Conservation (phyloP, 2,888 invertebrate genomes). For the Lochmaea crataegi region DNA sequence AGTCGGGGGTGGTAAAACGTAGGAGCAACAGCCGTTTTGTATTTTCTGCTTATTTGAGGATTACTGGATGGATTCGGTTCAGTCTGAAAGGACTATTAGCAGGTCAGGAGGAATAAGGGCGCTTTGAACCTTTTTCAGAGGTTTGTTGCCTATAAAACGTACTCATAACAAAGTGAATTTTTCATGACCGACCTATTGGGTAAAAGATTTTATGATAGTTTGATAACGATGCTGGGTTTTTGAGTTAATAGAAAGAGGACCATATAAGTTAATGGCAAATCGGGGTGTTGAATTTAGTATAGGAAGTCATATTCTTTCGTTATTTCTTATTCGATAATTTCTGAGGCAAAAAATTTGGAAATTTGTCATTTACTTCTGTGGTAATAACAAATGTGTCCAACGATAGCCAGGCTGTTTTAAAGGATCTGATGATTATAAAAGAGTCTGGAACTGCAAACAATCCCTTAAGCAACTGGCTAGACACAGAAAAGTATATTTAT, state of each 20-base stretch:
- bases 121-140: conserved; percentile 17
- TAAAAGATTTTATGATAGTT: conserved; percentile 1
- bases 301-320: too few relatives aligned
- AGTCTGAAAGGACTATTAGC: conserved; percentile 27
- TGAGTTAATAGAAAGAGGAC: neutral
- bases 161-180: conserved; percentile 21
- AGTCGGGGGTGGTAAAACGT: conserved; percentile 25
- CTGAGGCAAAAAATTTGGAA: too few relatives aligned
- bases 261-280: neutral
- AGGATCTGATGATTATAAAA: too few relatives aligned
- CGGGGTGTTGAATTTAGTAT: neutral
- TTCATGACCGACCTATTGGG: conserved; percentile 6
- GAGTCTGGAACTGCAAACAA: too few relatives aligned
- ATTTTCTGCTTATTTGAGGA: conserved; percentile 37
- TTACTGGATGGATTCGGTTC: conserved; percentile 21
- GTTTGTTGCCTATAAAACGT: conserved; percentile 23
- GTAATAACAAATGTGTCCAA: too few relatives aligned
- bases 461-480: too few relatives aligned
- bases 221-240: conserved; percentile 8
- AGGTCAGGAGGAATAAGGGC: conserved; percentile 16
- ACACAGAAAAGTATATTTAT: too few relatives aligned
- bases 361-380: too few relatives aligned
- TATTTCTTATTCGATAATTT: too few relatives aligned
- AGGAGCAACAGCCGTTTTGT: conserved; percentile 36
- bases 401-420: too few relatives aligned